A percentile compares a stretch with the other conserved stretches of the same genome.
Conservation (phyloP, 2,113 vertebrate species). For the Neotoma lepida region DNA sequence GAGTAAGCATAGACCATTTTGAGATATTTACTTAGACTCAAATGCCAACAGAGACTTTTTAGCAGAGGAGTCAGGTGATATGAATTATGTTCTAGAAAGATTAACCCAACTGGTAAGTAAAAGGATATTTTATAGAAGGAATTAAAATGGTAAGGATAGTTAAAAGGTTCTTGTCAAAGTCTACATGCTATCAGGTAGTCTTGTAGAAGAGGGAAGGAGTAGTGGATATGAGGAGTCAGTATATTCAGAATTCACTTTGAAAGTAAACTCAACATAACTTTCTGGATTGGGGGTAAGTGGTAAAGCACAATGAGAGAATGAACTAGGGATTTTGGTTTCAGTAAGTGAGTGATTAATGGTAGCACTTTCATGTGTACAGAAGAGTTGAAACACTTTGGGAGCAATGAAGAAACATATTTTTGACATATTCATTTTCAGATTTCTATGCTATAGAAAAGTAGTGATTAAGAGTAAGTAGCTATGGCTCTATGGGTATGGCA, state of each 20-base stretch:
- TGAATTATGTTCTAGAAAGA: background rate
- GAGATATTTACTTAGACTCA: background rate
- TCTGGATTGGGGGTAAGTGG: background rate
- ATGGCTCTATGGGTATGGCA: background rate
- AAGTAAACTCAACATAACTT: background rate
- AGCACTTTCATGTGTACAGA: background rate
- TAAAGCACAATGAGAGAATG: background rate
- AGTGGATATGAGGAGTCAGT: background rate
- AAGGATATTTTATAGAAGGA: slow-evolving; percentile 33
- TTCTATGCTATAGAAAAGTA: background rate
- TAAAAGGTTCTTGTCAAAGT: background rate
- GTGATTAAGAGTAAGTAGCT: background rate
- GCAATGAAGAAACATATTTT: slow-evolving; percentile 13
- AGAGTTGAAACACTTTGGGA: background rate
- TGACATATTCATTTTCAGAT: slow-evolving; percentile 13
- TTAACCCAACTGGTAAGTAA: background rate
- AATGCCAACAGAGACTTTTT: background rate
- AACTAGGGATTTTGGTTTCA: background rate
- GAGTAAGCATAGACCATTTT: background rate
- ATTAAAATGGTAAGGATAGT: background rate
- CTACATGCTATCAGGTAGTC: background rate
- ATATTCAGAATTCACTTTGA: slow-evolving; percentile 11
- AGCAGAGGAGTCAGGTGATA: background rate
- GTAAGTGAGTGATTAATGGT: background rate
- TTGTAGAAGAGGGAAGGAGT: background rate